A percentile compares a stretch with the other conserved stretches of the same genome.
These are phyloP conservation scores for Dromas ardeola DNA, from an alignment of 2,113 vertebrate genomes.

Conservation along the genomic window DNA sequence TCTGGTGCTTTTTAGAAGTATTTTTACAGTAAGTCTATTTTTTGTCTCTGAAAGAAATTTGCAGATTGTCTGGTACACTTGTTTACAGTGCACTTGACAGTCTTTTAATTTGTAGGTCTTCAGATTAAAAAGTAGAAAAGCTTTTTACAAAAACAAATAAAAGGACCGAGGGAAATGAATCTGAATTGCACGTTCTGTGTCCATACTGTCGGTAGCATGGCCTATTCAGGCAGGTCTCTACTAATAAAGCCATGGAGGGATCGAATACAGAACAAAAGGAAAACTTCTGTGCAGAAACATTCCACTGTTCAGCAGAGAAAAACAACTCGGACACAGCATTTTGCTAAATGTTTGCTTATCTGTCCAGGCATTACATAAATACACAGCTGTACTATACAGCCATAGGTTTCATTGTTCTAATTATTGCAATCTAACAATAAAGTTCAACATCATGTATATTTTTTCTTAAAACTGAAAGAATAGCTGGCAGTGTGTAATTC, in stretches of 20 bases:
- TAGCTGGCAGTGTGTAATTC: background rate
- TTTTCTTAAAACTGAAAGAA: slow-evolving; percentile 1
- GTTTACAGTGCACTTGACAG: background rate
- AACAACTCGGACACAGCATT: too few species aligned
- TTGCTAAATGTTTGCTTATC: too few species aligned
- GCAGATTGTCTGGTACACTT: too few species aligned
- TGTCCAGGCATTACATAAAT: background rate
- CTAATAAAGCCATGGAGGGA: background rate
- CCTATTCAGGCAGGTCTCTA: background rate
- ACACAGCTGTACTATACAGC: background rate
- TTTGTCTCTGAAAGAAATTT: background rate
- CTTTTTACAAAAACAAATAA: background rate
- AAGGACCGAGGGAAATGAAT: background rate
- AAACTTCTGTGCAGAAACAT: background rate
- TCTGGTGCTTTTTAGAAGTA: background rate
- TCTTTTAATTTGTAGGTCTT: background rate
- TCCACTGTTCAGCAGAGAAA: background rate
- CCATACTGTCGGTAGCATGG: accelerated
- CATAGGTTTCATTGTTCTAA: background rate
- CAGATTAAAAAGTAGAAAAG: background rate
- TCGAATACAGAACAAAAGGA: background rate
- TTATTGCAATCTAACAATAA: background rate
- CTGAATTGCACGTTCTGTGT: background rate
- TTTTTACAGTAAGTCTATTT: background rate
- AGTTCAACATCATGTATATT: background rate